phyloP scores from a whole-genome alignment of 2,113 vertebrate genomes.

The Strigops habroptila region DNA sequence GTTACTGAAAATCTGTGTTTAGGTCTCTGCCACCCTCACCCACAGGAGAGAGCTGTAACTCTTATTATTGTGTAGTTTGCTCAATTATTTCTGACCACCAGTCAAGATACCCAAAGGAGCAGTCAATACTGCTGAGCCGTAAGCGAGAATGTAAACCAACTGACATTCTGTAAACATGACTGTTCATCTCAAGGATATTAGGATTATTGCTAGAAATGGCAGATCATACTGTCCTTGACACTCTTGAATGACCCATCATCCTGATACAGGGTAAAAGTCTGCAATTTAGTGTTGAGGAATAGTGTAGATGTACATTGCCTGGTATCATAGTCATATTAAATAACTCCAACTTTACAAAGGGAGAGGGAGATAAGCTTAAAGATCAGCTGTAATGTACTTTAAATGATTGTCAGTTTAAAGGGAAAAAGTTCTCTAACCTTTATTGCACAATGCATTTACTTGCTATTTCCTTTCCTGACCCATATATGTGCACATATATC shows the following conservation, averaged over 20 bases:
- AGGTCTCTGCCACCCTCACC: background rate
- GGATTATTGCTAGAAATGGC: background rate
- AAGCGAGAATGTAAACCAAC: background rate
- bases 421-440: background rate
- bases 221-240: background rate
- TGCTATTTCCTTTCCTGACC: background rate
- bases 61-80: background rate
- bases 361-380: background rate
- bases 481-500: no score
- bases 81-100: slow-evolving; percentile 1
- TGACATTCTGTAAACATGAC: background rate
- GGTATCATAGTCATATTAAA: background rate
- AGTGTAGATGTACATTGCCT: background rate
- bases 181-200: background rate
- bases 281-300: background rate
- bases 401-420: background rate
- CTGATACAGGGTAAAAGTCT: background rate
- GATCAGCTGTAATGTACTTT: background rate
- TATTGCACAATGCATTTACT: background rate
- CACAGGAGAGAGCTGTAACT: background rate
- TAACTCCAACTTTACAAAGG: background rate
- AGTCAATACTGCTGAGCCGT: background rate
- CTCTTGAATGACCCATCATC: background rate
- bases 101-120: background rate
- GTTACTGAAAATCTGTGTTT: background rate